Conservation (phyloP, 2,113 vertebrate genomes). For the Falcunculus frontatus region DNA sequence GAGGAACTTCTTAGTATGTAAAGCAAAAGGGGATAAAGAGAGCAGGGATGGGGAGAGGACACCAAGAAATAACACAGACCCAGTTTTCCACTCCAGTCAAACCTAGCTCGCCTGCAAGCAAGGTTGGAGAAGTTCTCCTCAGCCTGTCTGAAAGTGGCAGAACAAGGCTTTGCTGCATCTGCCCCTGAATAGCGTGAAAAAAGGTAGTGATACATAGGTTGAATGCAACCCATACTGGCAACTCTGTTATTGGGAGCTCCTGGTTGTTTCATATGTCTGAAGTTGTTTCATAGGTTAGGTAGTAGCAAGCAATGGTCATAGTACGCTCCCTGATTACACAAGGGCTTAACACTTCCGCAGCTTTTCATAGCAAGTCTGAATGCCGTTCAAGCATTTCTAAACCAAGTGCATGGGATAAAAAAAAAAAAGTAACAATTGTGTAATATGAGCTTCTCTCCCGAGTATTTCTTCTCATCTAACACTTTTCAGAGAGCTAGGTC, state of each 20-base stretch:
- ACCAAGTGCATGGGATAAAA: neutral
- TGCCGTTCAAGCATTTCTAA: neutral
- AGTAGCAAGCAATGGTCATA: neutral
- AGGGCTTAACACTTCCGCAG: neutral
- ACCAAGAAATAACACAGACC: neutral
- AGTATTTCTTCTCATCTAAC: neutral
- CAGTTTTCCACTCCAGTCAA: neutral
- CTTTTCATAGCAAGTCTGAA: neutral
- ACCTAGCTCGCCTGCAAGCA: neutral
- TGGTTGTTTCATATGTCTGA: neutral
- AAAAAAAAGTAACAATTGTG: neutral
- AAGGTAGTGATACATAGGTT: accelerated
- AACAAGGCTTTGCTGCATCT: neutral
- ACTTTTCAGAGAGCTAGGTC: neutral
- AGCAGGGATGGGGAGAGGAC: neutral
- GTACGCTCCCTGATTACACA: neutral
- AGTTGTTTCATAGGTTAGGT: neutral
- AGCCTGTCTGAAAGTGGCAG: neutral
- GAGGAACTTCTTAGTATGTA: neutral
- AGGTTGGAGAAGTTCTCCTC: neutral
- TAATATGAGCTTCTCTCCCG: neutral
- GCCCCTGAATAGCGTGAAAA: neutral
- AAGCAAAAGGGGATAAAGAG: neutral
- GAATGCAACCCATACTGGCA: neutral
- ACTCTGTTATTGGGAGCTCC: neutral